Base-by-base conservation (phyloP, 2,888 invertebrate genomes). In the Eupithecia vulgata region DNA sequence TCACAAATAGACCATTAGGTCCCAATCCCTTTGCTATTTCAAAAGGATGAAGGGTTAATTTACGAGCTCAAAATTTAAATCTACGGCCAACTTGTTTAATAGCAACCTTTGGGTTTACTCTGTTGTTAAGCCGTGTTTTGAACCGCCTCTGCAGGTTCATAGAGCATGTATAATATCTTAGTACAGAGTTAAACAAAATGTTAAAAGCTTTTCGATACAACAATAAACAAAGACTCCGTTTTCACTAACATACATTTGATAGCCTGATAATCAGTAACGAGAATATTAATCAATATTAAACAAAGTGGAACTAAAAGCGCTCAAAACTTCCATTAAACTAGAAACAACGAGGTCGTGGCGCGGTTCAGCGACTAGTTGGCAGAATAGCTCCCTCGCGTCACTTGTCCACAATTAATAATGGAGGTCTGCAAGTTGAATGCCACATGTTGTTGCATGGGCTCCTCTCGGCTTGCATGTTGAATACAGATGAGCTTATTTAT, bases 21-120 rank as follows among this genome's bases (percentile, higher is more conserved):
- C 91, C 91, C 92, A 91, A 92, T 92, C 93, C 93, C 92, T 93
- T 92, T 88, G 92, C 94, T 91, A 92, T 93, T 93, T 91, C 92
- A 91, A 92, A 93, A 93, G 94, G 93, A 92, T 91, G 93, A 91
- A 91, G 93, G 94, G 93, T 93, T 93, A 94, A 93, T 93, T 94
- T 94, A 94, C 88, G 92, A 92, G 92, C 93, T 92, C 90, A 92
- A 93, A 93, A 94, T 93, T 93, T 94, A 93, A 94, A 94, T 94
- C 92, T 93, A 93, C 91, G 90, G 87, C 88, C 89, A 91, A 92
- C 90, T 93, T 92, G 91, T 91, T 90, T 91, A 91, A 93, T 90
- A 88, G 89, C 87, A 89, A 89, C 90, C 89, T 88, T 84, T 84
- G 87, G 75, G 91, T 91, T 91, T 91, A 91, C 89, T 92, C 86